phyloP scores from a whole-genome alignment of 2,113 vertebrate genomes.

The Asarcornis scutulata region DNA sequence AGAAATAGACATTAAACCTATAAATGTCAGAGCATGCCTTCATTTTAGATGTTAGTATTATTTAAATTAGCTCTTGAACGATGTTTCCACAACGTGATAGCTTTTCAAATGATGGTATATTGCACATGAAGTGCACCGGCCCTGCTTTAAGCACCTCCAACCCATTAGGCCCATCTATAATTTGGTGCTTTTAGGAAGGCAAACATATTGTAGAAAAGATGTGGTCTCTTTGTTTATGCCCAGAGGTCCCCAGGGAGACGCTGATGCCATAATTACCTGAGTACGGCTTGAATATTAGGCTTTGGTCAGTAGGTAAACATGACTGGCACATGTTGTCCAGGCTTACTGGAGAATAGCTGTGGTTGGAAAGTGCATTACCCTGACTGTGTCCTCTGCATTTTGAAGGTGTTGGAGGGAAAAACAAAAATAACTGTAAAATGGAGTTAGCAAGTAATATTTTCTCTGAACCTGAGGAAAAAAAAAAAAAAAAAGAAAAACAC shows the following conservation, averaged over 20 bases:
- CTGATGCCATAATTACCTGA: slow-evolving; percentile 59
- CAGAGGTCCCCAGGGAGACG: slow-evolving; percentile 16
- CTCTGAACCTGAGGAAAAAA: neutral
- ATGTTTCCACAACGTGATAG: slow-evolving; percentile 59
- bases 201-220: neutral
- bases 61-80: slow-evolving; percentile 76
- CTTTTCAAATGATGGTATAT: slow-evolving; percentile 67
- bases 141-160: slow-evolving; percentile 56
- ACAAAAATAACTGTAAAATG: neutral
- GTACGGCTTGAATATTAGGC: neutral
- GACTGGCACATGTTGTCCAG: neutral
- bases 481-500: neutral
- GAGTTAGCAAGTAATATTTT: neutral
- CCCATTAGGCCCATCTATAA: slow-evolving; percentile 69
- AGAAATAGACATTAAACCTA: slow-evolving; percentile 74
- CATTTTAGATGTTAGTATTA: slow-evolving; percentile 65
- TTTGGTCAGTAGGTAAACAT: neutral
- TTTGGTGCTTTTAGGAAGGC: slow-evolving; percentile 62
- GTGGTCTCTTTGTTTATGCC: slow-evolving; percentile 42
- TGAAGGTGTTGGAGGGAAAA: neutral
- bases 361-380: neutral
- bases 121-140: slow-evolving; percentile 52
- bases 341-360: neutral
- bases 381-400: neutral
- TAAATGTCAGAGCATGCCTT: slow-evolving; percentile 72